These are phyloP conservation scores for Neotoxoptera formosana DNA, from an alignment of 1,140 invertebrate species.

Conservation along the genomic window DNA sequence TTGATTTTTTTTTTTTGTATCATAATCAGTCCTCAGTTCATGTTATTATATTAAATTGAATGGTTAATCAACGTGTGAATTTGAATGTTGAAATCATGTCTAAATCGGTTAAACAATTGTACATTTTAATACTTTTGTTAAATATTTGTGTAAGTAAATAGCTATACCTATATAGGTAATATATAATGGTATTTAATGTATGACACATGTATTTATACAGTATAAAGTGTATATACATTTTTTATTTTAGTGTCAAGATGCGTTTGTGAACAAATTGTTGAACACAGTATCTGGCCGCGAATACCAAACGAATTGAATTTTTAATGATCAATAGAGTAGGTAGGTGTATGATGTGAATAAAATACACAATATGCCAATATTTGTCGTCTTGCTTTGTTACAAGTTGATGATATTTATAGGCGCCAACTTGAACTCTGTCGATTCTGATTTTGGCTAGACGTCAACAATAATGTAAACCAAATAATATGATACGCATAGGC, in stretches of 20 bases:
- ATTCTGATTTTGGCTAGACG: conserved; percentile 1
- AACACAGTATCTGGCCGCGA: not conserved
- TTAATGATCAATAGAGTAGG: not conserved
- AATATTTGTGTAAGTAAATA: not conserved
- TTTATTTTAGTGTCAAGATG: not conserved
- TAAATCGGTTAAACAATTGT: not conserved
- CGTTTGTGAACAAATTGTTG: not conserved
- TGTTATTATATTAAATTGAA: not conserved
- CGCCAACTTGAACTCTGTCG: not conserved
- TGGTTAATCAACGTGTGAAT: not conserved
- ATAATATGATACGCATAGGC: not conserved
- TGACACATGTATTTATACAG: not conserved
- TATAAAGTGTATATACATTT: not conserved
- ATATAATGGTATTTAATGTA: not conserved
- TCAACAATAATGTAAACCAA: not conserved
- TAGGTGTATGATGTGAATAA: not conserved
- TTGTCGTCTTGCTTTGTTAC: not conserved
- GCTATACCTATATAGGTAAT: not conserved
- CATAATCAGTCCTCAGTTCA: not conserved
- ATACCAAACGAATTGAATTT: not conserved
- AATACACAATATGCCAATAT: not conserved
- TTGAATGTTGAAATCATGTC: not conserved
- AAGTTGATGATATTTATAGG: not conserved
- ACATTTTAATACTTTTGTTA: not conserved
- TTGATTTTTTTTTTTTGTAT: not conserved